These are phyloP conservation scores for Bombycilla garrulus DNA, from an alignment of 2,113 vertebrate genomes.

Conservation along the genomic window DNA sequence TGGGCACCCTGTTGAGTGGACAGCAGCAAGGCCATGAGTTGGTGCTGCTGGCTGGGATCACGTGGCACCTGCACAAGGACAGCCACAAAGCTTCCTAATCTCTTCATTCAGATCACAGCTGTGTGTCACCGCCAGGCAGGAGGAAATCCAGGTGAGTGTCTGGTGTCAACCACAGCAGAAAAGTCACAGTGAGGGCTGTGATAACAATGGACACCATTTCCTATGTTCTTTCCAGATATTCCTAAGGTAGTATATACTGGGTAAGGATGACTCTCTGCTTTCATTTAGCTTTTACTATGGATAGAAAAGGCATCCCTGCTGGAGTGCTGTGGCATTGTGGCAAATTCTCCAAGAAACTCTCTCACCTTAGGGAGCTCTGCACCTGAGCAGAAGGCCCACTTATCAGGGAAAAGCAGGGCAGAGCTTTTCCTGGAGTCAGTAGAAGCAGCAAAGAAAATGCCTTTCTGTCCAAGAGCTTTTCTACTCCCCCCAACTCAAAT, in stretches of 20 bases:
- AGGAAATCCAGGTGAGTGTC: background rate
- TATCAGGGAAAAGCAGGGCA: background rate
- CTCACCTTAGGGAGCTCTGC: background rate
- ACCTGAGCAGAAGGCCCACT: background rate
- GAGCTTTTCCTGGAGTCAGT: background rate
- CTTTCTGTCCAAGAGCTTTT: background rate
- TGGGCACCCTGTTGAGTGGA: background rate
- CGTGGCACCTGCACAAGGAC: background rate
- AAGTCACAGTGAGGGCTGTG: background rate
- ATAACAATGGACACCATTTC: rapidly evolving
- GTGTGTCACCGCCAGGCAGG: background rate
- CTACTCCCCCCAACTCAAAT: background rate
- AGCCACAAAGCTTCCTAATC: background rate
- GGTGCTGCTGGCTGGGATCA: background rate
- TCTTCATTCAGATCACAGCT: background rate
- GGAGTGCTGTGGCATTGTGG: background rate
- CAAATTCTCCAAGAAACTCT: background rate
- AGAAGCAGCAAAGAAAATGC: background rate
- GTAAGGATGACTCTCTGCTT: background rate
- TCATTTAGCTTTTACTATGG: background rate
- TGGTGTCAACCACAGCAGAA: background rate
- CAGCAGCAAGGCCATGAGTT: background rate
- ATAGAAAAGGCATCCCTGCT: background rate
- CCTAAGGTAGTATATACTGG: background rate
- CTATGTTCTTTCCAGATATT: background rate